Percentiles rank a stretch among this genome's conserved stretches.
Evolutionary conservation across 2,888 invertebrate species (phyloP).

Genomic region (Scaptomyza tumidula): DNA sequence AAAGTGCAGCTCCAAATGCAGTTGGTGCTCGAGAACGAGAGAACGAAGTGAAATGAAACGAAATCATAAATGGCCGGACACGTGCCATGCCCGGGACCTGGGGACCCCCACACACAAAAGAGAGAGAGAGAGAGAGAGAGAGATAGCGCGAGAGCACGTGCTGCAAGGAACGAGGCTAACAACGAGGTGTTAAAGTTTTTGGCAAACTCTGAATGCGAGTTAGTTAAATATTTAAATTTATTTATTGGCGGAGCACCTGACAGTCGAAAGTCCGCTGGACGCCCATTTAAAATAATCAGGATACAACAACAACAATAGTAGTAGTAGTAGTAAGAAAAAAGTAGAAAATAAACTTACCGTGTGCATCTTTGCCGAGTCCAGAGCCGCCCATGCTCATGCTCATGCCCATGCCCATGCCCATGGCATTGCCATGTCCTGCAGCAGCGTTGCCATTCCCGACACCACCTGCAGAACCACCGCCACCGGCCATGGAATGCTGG

Average conservation of each 20-base stretch:
- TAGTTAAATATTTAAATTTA: slow-evolving; percentile 76
- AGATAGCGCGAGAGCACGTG: slow-evolving; percentile 41
- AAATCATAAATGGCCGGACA: slow-evolving; percentile 74
- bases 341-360: slow-evolving; percentile 77
- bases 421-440: slow-evolving; percentile 37
- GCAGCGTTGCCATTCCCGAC: slow-evolving; percentile 44
- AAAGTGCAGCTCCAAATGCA: slow-evolving; percentile 20
- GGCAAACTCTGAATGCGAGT: slow-evolving; percentile 45
- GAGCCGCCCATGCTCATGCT: slow-evolving; percentile 41
- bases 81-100: slow-evolving; percentile 52
- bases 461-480: slow-evolving; percentile 37
- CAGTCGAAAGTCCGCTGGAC: slow-evolving; percentile 5
- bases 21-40: slow-evolving; percentile 6
- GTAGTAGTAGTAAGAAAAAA: slow-evolving; percentile 4
- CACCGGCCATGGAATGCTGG: slow-evolving; percentile 75
- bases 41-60: slow-evolving; percentile 56
- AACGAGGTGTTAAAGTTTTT: slow-evolving; percentile 67
- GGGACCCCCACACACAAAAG: neutral
- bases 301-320: slow-evolving; percentile 23
- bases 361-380: slow-evolving; percentile 79
- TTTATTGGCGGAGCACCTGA: slow-evolving; percentile 57
- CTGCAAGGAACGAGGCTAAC: slow-evolving; percentile 27
- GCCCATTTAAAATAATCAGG: slow-evolving; percentile 73
- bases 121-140: neutral
- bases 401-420: slow-evolving; percentile 54